These are phyloP conservation scores for Sminthurinus aureus DNA, from an alignment of 2,888 invertebrate species.

Conservation along the genomic window DNA sequence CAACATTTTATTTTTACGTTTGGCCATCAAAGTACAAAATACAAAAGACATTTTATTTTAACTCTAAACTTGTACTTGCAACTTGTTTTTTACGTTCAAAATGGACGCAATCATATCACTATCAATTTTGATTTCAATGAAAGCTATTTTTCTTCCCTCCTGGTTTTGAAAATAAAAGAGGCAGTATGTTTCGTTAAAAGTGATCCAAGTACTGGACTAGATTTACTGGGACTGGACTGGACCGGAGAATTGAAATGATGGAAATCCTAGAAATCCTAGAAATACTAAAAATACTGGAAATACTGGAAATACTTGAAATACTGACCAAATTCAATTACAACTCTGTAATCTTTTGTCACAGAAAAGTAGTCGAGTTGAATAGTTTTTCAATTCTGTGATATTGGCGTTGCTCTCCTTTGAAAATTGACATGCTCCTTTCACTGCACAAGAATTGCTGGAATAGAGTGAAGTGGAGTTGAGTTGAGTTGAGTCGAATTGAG, in stretches of 20 bases:
- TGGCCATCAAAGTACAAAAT: too few species aligned
- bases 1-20: too few species aligned
- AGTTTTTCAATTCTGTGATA: too few species aligned
- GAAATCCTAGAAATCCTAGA: background rate
- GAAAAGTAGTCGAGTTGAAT: background rate
- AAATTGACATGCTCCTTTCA: background rate
- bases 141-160: background rate
- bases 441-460: background rate
- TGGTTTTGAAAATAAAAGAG: background rate
- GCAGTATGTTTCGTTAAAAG: background rate
- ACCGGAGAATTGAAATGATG: background rate
- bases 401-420: background rate
- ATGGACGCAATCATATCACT: background rate
- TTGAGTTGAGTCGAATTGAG: too few species aligned
- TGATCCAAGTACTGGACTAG: background rate
- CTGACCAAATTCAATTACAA: constrained; percentile 31
- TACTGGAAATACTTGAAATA: background rate
- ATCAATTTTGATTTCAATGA: background rate
- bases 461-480: too few species aligned
- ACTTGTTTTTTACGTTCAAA: too few species aligned
- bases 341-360: background rate
- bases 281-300: too few species aligned
- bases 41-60: too few species aligned
- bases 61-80: too few species aligned
- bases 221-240: too few species aligned